phyloP scores from a whole-genome alignment of 2,888 invertebrate species.

The Caenorhabditis afra region DNA sequence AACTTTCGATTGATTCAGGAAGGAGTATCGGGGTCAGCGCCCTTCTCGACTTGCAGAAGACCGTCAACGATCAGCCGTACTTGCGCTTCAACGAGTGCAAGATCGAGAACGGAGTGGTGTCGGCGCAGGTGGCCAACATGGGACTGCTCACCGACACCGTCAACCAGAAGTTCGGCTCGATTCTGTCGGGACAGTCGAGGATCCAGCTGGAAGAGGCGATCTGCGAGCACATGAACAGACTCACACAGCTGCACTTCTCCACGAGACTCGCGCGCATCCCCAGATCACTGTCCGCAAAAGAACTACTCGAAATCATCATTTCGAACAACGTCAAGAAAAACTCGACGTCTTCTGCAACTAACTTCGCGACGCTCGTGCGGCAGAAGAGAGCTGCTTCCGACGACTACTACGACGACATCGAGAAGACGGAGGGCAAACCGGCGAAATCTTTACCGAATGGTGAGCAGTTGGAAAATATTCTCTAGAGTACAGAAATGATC shows the following conservation, averaged over 20 bases:
- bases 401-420: conserved; percentile 67
- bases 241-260: conserved; percentile 71
- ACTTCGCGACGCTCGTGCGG: conserved; percentile 30
- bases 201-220: conserved; percentile 70
- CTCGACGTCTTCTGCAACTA: conserved; percentile 25
- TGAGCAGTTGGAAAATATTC: too few relatives aligned
- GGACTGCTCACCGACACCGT: conserved; percentile 79
- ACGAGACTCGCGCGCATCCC: conserved; percentile 67
- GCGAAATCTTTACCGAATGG: conserved; percentile 40
- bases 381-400: conserved; percentile 52
- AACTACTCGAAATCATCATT: conserved; percentile 65
- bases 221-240: conserved; percentile 70
- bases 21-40: conserved; percentile 70
- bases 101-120: conserved; percentile 69
- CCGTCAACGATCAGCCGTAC: conserved; percentile 73
- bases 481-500: conserved; percentile 13
- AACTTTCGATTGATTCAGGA: conserved; percentile 56
- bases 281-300: conserved; percentile 66
- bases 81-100: conserved; percentile 67
- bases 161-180: conserved; percentile 71
- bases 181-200: conserved; percentile 66
- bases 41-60: conserved; percentile 70
- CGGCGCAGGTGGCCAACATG: conserved; percentile 75
- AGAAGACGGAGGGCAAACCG: conserved; percentile 53
- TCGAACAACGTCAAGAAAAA: conserved; percentile 46